Conservation (phyloP, 2,797 vertebrate species). For the Martes flavigula region DNA sequence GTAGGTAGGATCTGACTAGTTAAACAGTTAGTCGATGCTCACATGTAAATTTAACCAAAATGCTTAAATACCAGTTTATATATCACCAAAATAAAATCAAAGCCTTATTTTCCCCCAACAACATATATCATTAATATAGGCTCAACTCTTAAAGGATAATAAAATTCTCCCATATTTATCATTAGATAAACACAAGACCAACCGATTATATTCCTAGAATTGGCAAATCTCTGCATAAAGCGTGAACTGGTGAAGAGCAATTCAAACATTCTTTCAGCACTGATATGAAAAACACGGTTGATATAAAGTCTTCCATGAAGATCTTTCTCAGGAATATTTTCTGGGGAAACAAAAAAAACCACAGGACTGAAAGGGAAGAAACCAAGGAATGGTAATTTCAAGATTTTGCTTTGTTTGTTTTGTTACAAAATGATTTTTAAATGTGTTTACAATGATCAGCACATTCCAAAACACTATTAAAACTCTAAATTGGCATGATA, state of each 20-base stretch:
- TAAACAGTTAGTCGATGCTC: constrained; percentile 13
- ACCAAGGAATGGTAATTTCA: constrained; percentile 42
- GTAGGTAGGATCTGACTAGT: constrained; percentile 28
- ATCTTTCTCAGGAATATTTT: constrained; percentile 84
- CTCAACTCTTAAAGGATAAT: constrained; percentile 31
- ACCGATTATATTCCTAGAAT: constrained; percentile 93
- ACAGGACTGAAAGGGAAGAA: constrained; percentile 67
- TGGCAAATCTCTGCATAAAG: constrained; percentile 92
- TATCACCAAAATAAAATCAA: constrained; percentile 50
- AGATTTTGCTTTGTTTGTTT: not conserved
- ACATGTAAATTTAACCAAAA: constrained; percentile 33
- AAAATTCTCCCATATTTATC: constrained; percentile 35
- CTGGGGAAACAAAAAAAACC: constrained; percentile 72
- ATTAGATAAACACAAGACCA: constrained; percentile 57
- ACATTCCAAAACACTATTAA: not conserved
- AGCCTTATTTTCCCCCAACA: not conserved
- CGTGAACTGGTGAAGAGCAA: constrained; percentile 94
- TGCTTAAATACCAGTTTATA: constrained; percentile 41
- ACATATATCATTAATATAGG: constrained; percentile 1
- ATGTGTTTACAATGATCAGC: constrained; percentile 31
- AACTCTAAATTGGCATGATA: constrained; percentile 24
- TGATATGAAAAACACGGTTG: constrained; percentile 94
- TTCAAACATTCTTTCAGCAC: constrained; percentile 95
- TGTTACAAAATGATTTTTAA: constrained; percentile 46
- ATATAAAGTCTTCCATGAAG: constrained; percentile 91